Conservation (phyloP, 2,113 vertebrate species). For the Columbina picui region DNA sequence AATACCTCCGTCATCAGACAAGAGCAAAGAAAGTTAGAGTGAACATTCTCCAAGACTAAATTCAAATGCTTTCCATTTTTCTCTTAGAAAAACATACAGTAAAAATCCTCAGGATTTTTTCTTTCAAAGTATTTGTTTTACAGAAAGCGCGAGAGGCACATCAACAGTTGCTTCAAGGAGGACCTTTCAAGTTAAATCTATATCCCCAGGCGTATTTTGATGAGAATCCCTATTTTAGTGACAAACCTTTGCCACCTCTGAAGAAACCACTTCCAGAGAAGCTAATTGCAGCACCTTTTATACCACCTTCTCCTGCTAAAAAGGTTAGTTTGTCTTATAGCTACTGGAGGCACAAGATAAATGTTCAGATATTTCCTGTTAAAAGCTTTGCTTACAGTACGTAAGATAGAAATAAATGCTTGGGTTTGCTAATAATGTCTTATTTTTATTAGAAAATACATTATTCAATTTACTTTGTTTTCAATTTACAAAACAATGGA, state of each 20-base stretch:
- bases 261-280: conserved; percentile 57
- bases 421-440: neutral
- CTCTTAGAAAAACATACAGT: neutral
- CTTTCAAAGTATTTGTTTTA: conserved; percentile 47
- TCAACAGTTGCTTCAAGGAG: conserved; percentile 76
- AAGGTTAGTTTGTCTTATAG: conserved; percentile 66
- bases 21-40: neutral
- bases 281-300: conserved; percentile 73
- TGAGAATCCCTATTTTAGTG: conserved; percentile 79
- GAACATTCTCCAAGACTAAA: neutral
- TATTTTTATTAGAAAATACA: neutral
- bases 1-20: neutral
- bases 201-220: conserved; percentile 87
- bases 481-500: neutral
- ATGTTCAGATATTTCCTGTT: neutral
- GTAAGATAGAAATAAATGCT: neutral
- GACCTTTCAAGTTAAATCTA: conserved; percentile 84
- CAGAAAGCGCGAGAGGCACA: conserved; percentile 78
- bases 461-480: neutral
- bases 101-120: neutral
- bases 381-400: neutral
- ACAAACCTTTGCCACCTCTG: conserved; percentile 76
- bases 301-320: conserved; percentile 87
- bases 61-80: neutral
- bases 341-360: neutral